Conservation (phyloP, 2,888 invertebrate species). For the Sarcophaga carnaria region DNA sequence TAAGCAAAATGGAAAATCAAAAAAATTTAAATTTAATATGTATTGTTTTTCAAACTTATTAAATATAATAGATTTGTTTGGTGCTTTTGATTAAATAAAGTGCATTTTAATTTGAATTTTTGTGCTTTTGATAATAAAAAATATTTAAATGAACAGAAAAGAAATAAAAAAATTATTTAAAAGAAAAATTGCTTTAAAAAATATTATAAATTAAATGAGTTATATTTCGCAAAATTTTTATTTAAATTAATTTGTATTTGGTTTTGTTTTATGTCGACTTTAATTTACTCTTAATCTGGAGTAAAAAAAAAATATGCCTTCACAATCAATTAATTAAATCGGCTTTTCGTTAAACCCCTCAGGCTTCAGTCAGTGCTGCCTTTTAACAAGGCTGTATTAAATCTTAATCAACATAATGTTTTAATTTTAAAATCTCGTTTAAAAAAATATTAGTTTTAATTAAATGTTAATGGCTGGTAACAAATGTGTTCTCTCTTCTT, state of each 20-base stretch:
- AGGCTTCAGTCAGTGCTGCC: background rate
- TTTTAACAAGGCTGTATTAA: background rate
- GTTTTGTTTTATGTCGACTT: too few species aligned
- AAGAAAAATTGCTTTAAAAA: too few species aligned
- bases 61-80: too few species aligned
- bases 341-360: background rate
- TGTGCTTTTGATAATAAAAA: background rate
- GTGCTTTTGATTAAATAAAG: background rate
- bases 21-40: too few species aligned
- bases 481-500: background rate
- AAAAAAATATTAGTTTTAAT: slow-evolving; percentile 23
- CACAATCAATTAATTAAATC: slow-evolving; percentile 15
- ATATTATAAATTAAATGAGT: too few species aligned
- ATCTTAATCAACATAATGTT: background rate
- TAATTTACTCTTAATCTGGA: background rate
- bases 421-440: background rate
- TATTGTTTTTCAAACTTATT: too few species aligned
- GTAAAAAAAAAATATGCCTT: background rate
- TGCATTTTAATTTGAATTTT: background rate
- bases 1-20: too few species aligned
- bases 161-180: background rate
- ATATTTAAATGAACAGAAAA: too few species aligned
- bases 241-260: too few species aligned
- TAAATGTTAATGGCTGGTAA: background rate
- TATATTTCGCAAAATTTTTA: too few species aligned